Base-by-base conservation (phyloP, 2,797 vertebrate species). In the Parauchenoglanis ngamensis region DNA sequence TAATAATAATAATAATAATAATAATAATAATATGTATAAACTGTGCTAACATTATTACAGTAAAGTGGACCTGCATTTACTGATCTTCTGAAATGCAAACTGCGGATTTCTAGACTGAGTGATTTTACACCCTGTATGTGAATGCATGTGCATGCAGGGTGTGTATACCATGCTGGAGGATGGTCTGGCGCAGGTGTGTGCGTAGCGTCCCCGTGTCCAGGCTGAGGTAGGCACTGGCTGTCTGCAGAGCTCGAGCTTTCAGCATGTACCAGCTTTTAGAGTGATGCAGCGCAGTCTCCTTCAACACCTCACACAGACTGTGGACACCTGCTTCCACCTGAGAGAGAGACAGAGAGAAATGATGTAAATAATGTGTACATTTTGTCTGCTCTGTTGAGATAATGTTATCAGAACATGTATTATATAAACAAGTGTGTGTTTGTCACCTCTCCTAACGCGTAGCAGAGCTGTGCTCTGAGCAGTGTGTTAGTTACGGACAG, bases 191-290 rank as follows among this genome's bases (percentile, higher is more conserved):
- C 21, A 97, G 94, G 54, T 90, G 54, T 15, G 90, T 89, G 0
- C 94, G 91, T 65, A 99, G 93, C 2, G 57, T 84, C 75, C 91
- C 82, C 0, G 95, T 88, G 12, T 97, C 95, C 11, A 98, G 93
- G 90, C 91, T 94, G 40, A 99, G 95, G 92, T 96, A 98, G 28
- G 91, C 19, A 4, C 97, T 95, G 79, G 95, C 94, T 40, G 94
- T 92, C 88, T 97, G 96, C 13, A 98, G 94, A 1, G 94, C 91
- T 3, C 92, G 95, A 68, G 96, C 98, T 44, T 96, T 95, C n/a
- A 99, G 94, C 89, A 99, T 89, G 92, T 97, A 98, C 97, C 97
- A 98, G 88, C 92, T 95, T 89, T 97, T 98, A 0, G 96, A 96
- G 31, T 92, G 92, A 89, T 93, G 97, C 85, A 95, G 96, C 61